Evolutionary conservation across 2,797 vertebrate species (phyloP), one percentile per base, ranked within the genome.

Genomic region (Hybognathus amarus): DNA sequence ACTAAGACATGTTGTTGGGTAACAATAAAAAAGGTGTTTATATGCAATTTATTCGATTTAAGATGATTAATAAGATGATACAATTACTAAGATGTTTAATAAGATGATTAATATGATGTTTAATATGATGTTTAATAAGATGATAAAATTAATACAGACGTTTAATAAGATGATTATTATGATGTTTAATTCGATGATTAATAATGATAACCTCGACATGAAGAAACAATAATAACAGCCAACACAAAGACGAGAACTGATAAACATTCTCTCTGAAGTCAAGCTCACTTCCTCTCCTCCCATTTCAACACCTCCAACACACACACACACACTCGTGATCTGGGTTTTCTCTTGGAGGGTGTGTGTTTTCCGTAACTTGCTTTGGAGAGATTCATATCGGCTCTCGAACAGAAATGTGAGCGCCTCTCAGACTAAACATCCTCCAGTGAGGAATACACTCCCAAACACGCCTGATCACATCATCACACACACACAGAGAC

Each of bases 341-440:
- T 74, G 71, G 30, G 50, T 22, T 63, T 77, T 77, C 38, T 77
- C 56, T 77, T 10, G 7, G 24, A 12, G 59, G 38, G 70, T 20
- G 75, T 77, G 75, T 38, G 47, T 54, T 79, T 79, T 63, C 56
- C 22, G 10, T 52, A 52, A 54, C 30, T 68, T 38, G 42, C 47
- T 47, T 18, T 12, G 6, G 20, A 54, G 15, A 69, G 77, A 68
- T 69, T 79, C 22, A 79, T 68, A 79, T 79, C 64, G 36, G 11
- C 42, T 56, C 47, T 54, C 5, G 45, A 15, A 9, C 61, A 47
- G 77, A 66, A 78, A 33, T 66, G 42, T 17, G 61, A 36, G 64
- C 17, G 47, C 30, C 77, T 79, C 64, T 56, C 64, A 79, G 77
- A 79, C 77, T 27, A 79, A 79, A 79, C 80, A 82, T 74, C 71